Conservation (phyloP, 1,140 invertebrate genomes). For the Sycophaga agraensis region DNA sequence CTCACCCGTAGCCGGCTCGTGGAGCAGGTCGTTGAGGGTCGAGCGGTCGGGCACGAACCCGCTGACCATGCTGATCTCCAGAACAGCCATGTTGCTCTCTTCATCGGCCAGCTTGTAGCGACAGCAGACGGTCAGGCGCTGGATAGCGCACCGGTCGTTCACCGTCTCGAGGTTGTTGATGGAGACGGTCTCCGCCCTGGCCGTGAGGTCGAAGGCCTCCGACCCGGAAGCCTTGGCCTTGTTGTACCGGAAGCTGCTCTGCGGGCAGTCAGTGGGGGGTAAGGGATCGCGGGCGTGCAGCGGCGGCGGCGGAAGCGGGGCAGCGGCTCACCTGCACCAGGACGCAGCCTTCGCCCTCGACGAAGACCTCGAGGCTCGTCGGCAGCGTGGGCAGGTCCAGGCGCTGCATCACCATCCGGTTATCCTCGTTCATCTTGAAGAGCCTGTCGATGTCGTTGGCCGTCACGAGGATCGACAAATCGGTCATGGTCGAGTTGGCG, state of each 20-base stretch:
- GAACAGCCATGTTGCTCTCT: conserved; percentile 65
- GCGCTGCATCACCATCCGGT: conserved; percentile 53
- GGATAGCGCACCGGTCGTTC: conserved; percentile 48
- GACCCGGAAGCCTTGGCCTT: conserved; percentile 48
- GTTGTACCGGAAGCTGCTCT: conserved; percentile 62
- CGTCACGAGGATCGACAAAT: conserved; percentile 50
- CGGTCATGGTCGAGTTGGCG: conserved; percentile 41
- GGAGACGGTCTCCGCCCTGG: conserved; percentile 39
- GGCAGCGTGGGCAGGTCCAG: conserved; percentile 54
- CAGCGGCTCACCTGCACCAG: conserved; percentile 56
- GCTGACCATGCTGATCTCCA: conserved; percentile 68
- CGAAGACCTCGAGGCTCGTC: conserved; percentile 54
- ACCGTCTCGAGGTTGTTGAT: conserved; percentile 37
- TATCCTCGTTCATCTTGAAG: conserved; percentile 51
- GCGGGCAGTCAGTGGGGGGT: conserved; percentile 2
- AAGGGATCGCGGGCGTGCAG: not conserved
- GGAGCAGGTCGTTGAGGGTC: conserved; percentile 54
- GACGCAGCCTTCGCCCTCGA: conserved; percentile 64
- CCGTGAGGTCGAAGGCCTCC: conserved; percentile 53
- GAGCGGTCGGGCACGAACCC: conserved; percentile 63
- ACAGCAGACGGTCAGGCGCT: conserved; percentile 48
- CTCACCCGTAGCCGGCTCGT: conserved; percentile 53
- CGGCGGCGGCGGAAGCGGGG: not conserved
- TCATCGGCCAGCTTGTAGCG: conserved; percentile 54
- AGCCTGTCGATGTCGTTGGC: conserved; percentile 44